Evolutionary conservation across 2,888 invertebrate genomes (phyloP), one percentile per base, ranked within the genome.

Genomic region (Drosophila kuntzei): DNA sequence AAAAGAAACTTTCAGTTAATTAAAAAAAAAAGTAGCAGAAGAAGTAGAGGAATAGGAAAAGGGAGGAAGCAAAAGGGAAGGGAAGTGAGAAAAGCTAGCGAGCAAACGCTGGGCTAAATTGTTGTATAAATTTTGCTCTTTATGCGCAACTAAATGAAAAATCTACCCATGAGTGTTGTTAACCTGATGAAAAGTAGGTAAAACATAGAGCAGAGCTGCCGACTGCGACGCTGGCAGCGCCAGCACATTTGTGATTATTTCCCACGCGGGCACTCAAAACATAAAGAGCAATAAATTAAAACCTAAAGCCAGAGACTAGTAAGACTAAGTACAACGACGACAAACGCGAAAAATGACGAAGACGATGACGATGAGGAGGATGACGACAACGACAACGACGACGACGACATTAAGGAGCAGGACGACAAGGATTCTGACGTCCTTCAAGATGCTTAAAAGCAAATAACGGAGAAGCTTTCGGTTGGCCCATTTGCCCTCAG

Each of bases 241-340:
- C 60, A 71, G 75, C 72, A 81, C 86, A 88, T 89, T 87, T 88
- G 86, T 84, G 84, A 86, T 84, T 87, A 87, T 89, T 87, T 87
- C 89, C 87, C 87, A 89, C 81, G 87, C 87, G 87, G 82, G 80
- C 87, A 87, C 87, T 87, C 89, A 88, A 89, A 88, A 81, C 79
- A 84, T 89, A 89, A 89, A 84, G 74, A 86, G 89, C 89, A 89
- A 89, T 87, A 87, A 87, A 88, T 87, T 89, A 89, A 84, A 84
- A 78, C 88, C 72, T 62, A 76, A 84, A 81, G 85, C 70, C 71
- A 64, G 67, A 53, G 78, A 75, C 71, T 72, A 68, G 65, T 70
- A 64, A 60, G 65, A 71, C 74, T 71, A 65, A 61, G 60, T 72
- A 62, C 70, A 63, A 63, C 32, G 60, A 67, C 39, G 70, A 61